A percentile compares a stretch with the other conserved stretches of the same genome.
These are phyloP conservation scores for Calyptomena viridis DNA, from an alignment of 2,113 vertebrate species.

Conservation along the genomic window DNA sequence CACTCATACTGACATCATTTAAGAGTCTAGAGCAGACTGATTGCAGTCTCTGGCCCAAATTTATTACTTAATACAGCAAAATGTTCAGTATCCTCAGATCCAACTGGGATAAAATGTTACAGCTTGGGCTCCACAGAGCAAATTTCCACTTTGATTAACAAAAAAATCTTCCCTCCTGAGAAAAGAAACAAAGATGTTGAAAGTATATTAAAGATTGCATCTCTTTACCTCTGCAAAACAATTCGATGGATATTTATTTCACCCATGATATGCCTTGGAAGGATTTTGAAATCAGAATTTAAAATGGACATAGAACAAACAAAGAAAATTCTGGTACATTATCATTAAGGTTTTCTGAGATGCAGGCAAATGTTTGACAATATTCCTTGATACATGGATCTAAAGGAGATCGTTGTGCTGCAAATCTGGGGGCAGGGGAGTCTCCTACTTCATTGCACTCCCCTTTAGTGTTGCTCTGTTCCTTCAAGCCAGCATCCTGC, in stretches of 20 bases:
- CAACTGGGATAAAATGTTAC: not conserved
- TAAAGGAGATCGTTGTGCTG: not conserved
- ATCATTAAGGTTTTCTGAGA: not conserved
- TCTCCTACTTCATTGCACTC: not conserved
- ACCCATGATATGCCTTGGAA: rapidly evolving
- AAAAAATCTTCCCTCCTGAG: not conserved
- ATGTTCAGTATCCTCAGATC: not conserved
- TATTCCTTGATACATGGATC: not conserved
- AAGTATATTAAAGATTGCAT: not conserved
- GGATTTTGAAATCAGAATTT: not conserved
- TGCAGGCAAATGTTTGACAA: not conserved
- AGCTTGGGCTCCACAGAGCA: not conserved
- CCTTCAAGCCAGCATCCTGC: not conserved
- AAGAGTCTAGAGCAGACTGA: not conserved
- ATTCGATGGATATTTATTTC: not conserved
- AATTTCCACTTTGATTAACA: not conserved
- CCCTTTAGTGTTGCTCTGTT: not conserved
- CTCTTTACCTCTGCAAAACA: not conserved
- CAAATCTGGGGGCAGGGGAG: not conserved
- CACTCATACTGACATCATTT: not conserved
- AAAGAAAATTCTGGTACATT: not conserved
- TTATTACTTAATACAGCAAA: not conserved
- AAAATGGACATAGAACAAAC: rapidly evolving
- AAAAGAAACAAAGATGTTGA: not conserved
- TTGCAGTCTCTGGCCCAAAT: not conserved